Percentiles rank a stretch among this genome's conserved stretches.
Conservation (phyloP, 2,888 invertebrate species). For the Chromoteleia sp. region DNA sequence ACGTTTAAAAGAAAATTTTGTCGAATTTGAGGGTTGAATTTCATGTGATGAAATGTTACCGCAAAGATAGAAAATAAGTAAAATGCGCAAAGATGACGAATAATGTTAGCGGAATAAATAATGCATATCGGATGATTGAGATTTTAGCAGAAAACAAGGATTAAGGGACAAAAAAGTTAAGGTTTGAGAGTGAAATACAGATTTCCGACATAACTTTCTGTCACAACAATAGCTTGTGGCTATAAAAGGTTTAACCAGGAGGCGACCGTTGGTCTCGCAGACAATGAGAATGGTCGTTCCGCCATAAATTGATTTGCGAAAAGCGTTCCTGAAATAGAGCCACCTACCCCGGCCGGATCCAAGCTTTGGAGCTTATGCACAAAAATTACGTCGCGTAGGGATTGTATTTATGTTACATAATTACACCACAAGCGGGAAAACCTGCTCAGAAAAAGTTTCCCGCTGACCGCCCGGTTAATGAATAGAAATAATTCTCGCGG, state of each 20-base stretch:
- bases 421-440: conserved; percentile 77
- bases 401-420: conserved; percentile 84
- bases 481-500: conserved; percentile 84
- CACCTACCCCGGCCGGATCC: conserved; percentile 69
- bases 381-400: conserved; percentile 82
- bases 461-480: conserved; percentile 81
- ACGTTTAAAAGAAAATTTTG: too few relatives aligned
- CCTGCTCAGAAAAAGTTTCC: conserved; percentile 69
- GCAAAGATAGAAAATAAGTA: too few relatives aligned
- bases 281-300: conserved; percentile 81
- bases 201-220: conserved; percentile 75
- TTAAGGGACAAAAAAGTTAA: conserved; percentile 70
- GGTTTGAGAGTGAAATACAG: conserved; percentile 70
- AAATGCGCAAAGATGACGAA: not conserved
- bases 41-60: too few relatives aligned
- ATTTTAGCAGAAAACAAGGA: conserved; percentile 64
- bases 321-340: conserved; percentile 80
- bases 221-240: conserved; percentile 82
- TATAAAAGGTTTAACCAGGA: conserved; percentile 82
- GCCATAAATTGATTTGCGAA: conserved; percentile 84
- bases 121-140: conserved; percentile 55
- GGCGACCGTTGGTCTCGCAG: conserved; percentile 76
- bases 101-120: conserved; percentile 43
- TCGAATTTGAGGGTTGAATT: too few relatives aligned
- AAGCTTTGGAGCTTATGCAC: conserved; percentile 83